Base-by-base conservation (phyloP, 1,140 invertebrate genomes). In the Zaprionus davidi region DNA sequence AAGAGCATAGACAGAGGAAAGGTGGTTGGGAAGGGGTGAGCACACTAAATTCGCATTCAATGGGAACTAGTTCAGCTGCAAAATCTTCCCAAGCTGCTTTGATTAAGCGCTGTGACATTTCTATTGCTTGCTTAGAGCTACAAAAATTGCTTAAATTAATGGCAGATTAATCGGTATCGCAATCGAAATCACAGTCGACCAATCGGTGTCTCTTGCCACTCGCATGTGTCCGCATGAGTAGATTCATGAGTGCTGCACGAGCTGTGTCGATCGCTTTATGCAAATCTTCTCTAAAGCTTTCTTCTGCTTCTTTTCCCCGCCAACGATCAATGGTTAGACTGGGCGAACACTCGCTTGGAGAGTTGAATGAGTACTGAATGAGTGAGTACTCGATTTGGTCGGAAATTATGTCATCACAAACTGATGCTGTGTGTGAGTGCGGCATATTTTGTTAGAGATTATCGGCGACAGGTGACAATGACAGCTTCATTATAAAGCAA, bases 401-500 rank as follows among this genome's bases (percentile, higher is more conserved):
- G 38, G 2, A 46, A 7, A 46, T 46, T 17, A 17, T 46, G 41
- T 46, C 41, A 46, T 46, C 41, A 46, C 41, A 1, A 46, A 3
- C 41, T 46, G 41, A 46, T 46, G 41, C 41, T 44, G 24, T 65
- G 53, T 57, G 31, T 38, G 57, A 11, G 38, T 57, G 57, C 24
- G 53, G 67, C 72, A 58, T 75, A 75, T 64, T 75, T 64, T 64
- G 73, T 76, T 69, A 80, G 84, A 88, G 83, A 79, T 86, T 90
- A 90, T 90, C 86, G 79, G 53, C 76, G 85, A 90, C 85, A 90
- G 86, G 79, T 90, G 86, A 90, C 85, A 90, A 74, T 82, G 86
- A 90, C 86, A 90, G 85, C 85, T 90, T 90, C 82, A 90, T 90
- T 90, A 90, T 85, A 85, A 85, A 82, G 85, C 85, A 90, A 90